phyloP scores from a whole-genome alignment of 2,888 invertebrate species.

The Andrena chrysosceles region DNA sequence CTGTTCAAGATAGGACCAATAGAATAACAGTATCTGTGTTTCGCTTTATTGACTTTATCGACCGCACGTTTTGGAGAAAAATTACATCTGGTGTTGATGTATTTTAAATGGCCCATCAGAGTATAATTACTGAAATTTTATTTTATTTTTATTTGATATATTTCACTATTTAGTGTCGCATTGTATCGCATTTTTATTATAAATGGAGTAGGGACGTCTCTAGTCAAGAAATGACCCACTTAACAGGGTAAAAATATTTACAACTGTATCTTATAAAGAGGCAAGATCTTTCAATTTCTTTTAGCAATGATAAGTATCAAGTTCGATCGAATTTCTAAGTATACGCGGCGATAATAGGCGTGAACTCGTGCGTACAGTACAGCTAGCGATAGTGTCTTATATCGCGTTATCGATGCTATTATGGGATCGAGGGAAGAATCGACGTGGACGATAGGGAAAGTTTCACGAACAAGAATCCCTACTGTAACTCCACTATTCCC shows the following conservation, averaged over 20 bases:
- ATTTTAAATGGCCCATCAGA: no score
- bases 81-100: no score
- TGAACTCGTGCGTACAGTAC: background rate
- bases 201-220: no score
- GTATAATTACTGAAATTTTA: no score
- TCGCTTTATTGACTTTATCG: background rate
- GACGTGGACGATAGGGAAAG: background rate
- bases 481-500: background rate
- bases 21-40: background rate
- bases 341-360: background rate
- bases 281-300: background rate
- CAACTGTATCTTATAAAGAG: background rate
- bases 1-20: background rate
- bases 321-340: background rate
- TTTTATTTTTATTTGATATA: no score
- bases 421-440: background rate
- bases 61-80: no score
- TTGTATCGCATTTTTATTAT: no score
- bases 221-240: background rate
- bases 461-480: background rate
- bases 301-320: background rate
- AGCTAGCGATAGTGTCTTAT: background rate
- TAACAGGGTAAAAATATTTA: background rate
- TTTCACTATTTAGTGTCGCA: no score
- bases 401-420: background rate